Percentiles rank a stretch among this genome's conserved stretches.
These are phyloP conservation scores for Parauchenoglanis punctatus DNA, from an alignment of 2,797 vertebrate genomes.

Conservation along the genomic window DNA sequence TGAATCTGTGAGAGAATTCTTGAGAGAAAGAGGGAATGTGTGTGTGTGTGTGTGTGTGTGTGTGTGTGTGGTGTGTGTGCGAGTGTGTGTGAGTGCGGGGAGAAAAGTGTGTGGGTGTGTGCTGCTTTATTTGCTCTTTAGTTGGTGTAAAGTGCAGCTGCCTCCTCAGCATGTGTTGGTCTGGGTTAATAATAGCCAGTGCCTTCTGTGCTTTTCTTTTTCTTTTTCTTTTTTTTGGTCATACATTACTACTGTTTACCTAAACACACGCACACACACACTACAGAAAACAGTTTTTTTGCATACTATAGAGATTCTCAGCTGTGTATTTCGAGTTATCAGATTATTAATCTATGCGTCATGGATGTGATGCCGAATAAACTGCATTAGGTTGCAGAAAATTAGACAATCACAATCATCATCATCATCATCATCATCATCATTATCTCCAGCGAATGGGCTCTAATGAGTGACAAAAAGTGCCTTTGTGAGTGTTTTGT, in stretches of 20 bases:
- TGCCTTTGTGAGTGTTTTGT: background rate
- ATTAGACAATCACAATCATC: background rate
- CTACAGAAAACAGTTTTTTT: background rate
- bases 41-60: background rate
- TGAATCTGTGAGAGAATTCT: background rate
- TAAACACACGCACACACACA: background rate
- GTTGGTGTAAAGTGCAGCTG: constrained; percentile 66
- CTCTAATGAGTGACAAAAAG: background rate
- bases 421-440: background rate
- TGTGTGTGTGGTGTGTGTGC: constrained; percentile 31
- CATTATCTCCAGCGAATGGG: background rate
- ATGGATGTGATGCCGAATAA: background rate
- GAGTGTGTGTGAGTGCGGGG: background rate
- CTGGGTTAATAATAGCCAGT: constrained; percentile 78
- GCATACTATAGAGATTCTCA: background rate
- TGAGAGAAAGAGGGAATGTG: background rate
- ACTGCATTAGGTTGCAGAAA: background rate
- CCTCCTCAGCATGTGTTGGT: constrained; percentile 64
- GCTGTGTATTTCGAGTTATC: background rate
- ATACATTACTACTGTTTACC: constrained; percentile 32
- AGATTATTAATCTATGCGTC: background rate
- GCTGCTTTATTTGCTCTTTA: constrained; percentile 66
- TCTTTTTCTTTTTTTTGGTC: constrained; percentile 19
- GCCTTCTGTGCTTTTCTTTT: constrained; percentile 55
- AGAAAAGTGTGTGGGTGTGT: constrained; percentile 25